Conservation (phyloP, 2,888 invertebrate genomes). For the Erebia palarica region DNA sequence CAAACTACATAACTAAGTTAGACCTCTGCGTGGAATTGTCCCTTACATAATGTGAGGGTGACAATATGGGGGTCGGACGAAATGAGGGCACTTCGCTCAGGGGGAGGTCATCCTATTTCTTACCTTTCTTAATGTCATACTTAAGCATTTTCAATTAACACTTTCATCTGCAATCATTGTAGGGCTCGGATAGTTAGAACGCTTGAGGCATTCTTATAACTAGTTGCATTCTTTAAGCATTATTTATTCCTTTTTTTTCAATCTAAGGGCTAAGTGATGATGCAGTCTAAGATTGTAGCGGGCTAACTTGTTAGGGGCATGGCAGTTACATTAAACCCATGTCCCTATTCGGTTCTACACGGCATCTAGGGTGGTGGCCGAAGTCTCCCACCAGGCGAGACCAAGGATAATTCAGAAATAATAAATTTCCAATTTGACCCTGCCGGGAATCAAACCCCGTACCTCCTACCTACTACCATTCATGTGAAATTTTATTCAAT, state of each 20-base stretch:
- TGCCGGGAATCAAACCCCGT: too few relatives aligned
- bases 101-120: slow-evolving; percentile 42
- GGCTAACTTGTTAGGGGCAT: too few relatives aligned
- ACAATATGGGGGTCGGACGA: slow-evolving; percentile 45
- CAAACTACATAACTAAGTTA: slow-evolving; percentile 36
- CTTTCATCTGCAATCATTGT: slow-evolving; percentile 38
- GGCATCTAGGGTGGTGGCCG: too few relatives aligned
- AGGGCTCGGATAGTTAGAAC: slow-evolving; percentile 4
- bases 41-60: slow-evolving; percentile 48
- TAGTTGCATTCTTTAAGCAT: background rate
- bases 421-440: too few relatives aligned
- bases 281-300: too few relatives aligned
- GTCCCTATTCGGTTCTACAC: too few relatives aligned
- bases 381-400: too few relatives aligned
- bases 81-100: slow-evolving; percentile 49
- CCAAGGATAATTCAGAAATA: too few relatives aligned
- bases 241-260: background rate
- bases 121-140: slow-evolving; percentile 48
- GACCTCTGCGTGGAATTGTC: slow-evolving; percentile 39
- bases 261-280: too few relatives aligned
- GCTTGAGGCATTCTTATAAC: background rate
- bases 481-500: too few relatives aligned
- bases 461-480: too few relatives aligned
- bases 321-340: too few relatives aligned
- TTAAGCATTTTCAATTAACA: slow-evolving; percentile 49